Percentiles rank a stretch among this genome's conserved stretches.
phyloP scores from a whole-genome alignment of 1,140 invertebrate species.

The Sycophaga agraensis region DNA sequence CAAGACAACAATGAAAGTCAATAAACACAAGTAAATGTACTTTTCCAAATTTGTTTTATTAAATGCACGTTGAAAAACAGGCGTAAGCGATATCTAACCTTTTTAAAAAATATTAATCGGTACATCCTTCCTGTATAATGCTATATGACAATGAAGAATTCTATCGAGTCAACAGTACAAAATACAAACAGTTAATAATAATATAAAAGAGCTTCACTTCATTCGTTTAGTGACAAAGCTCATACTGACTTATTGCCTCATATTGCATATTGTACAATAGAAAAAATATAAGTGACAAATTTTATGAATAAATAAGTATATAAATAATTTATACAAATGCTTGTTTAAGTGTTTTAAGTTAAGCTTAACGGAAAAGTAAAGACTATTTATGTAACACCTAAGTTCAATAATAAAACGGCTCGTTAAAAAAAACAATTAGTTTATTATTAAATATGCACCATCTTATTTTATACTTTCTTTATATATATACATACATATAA shows the following conservation, averaged over 20 bases:
- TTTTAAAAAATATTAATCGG: conserved; percentile 12
- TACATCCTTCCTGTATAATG: neutral
- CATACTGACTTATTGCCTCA: conserved; percentile 15
- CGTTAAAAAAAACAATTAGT: too few species aligned
- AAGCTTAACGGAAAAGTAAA: too few species aligned
- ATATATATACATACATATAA: conserved; percentile 11
- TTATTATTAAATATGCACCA: conserved; percentile 21
- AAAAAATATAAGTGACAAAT: conserved; percentile 10
- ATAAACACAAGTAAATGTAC: neutral
- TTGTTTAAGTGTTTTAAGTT: neutral
- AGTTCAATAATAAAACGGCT: neutral
- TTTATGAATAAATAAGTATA: conserved; percentile 24
- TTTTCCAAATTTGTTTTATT: conserved; percentile 25
- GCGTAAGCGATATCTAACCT: conserved; percentile 12
- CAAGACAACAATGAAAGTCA: neutral
- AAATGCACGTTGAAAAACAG: conserved; percentile 27
- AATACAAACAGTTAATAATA: conserved; percentile 14
- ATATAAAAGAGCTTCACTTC: conserved; percentile 11
- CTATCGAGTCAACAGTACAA: conserved; percentile 13
- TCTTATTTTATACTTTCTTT: conserved; percentile 24
- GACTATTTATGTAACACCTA: too few species aligned
- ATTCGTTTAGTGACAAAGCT: conserved; percentile 2
- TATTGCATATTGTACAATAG: conserved; percentile 18
- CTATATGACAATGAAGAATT: neutral
- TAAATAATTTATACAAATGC: conserved; percentile 25